Conservation (phyloP, 2,113 vertebrate genomes). For the Willisornis vidua region DNA sequence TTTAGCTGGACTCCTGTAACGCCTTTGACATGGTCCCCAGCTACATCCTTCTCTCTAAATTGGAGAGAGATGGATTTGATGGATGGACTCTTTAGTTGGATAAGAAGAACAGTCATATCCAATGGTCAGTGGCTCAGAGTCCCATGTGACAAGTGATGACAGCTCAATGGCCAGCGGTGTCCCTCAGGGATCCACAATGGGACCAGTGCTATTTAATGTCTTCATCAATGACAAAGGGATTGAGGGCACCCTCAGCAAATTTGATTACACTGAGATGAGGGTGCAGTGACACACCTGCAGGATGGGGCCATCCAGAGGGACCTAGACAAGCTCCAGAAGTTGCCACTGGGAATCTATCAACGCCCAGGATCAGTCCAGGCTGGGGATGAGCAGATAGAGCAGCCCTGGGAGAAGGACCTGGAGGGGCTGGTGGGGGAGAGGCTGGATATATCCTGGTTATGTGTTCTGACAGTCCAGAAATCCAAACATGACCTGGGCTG, state of each 20-base stretch:
- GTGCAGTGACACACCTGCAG: not conserved
- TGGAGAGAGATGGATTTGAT: not conserved
- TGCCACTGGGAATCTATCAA: not conserved
- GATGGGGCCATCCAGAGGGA: not conserved
- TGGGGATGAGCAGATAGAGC: not conserved
- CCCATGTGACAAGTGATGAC: not conserved
- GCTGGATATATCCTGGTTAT: not conserved
- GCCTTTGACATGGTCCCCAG: not conserved
- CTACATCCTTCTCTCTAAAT: not conserved
- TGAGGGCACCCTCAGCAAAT: not conserved
- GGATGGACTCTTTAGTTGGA: not conserved
- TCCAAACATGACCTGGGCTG: not conserved
- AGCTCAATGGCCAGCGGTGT: not conserved
- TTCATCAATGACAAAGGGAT: not conserved
- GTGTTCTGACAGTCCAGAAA: not conserved
- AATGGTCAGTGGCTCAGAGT: not conserved
- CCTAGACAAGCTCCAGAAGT: not conserved
- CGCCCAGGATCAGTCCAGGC: not conserved
- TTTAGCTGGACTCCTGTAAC: not conserved
- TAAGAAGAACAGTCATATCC: not conserved
- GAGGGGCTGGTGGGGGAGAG: not conserved
- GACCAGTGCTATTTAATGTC: not conserved
- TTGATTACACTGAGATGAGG: not conserved
- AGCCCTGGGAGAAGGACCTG: not conserved
- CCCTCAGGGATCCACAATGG: not conserved